Evolutionary conservation across 2,888 invertebrate species (phyloP).

Genomic region (Papilio elwesi): DNA sequence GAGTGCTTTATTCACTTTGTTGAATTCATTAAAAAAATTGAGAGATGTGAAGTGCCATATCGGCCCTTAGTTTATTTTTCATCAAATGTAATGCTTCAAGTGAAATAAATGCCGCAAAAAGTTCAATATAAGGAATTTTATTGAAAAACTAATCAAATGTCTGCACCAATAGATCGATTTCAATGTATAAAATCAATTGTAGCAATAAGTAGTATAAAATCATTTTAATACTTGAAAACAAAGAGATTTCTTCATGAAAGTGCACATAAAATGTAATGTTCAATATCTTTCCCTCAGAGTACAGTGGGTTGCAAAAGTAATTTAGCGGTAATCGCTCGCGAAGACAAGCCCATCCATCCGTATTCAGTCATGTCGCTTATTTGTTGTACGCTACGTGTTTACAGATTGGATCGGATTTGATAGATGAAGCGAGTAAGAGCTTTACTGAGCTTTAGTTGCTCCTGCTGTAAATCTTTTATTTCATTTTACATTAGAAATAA

Average conservation of each 20-base stretch:
- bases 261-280: neutral
- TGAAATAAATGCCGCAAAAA: no score
- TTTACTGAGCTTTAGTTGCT: slow-evolving; percentile 22
- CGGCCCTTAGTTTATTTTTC: no score
- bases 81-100: no score
- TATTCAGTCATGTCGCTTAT: slow-evolving; percentile 25
- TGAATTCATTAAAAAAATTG: no score
- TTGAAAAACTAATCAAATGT: neutral
- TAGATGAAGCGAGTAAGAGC: slow-evolving; percentile 18
- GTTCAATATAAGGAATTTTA: no score
- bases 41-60: no score
- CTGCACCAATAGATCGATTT: no score
- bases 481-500: slow-evolving; percentile 9
- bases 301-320: slow-evolving; percentile 28
- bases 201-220: no score
- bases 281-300: slow-evolving; percentile 6
- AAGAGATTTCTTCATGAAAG: neutral
- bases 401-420: slow-evolving; percentile 18
- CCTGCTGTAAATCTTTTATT: neutral
- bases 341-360: slow-evolving; percentile 7
- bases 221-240: neutral
- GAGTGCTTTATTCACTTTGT: no score
- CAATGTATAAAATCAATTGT: no score
- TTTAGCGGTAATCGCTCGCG: slow-evolving; percentile 28
- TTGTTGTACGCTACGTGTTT: slow-evolving; percentile 19